Evolutionary conservation across 2,113 vertebrate genomes (phyloP).

Genomic region (Bufo gargarizans): DNA sequence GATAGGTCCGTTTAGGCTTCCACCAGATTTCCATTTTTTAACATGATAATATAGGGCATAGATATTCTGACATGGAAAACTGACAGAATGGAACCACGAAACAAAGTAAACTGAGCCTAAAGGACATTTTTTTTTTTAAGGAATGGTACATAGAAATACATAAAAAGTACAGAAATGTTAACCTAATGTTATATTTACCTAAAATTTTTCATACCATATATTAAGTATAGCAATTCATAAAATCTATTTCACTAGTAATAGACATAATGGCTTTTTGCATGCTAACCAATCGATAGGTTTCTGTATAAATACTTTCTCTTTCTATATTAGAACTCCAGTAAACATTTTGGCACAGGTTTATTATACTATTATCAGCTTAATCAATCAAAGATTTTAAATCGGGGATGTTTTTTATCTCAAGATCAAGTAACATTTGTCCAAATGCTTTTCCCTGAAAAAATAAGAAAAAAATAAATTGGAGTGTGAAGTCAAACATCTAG

Average conservation of each 20-base stretch:
- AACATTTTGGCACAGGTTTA: slow-evolving; percentile 18
- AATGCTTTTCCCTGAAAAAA: slow-evolving; percentile 81
- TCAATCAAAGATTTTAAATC: slow-evolving; percentile 84
- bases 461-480: slow-evolving; percentile 42
- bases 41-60: background rate
- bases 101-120: too few species aligned
- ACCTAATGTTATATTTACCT: background rate
- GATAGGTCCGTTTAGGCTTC: too few species aligned
- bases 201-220: background rate
- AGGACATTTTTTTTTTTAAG: too few species aligned
- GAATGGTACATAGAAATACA: background rate
- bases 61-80: background rate
- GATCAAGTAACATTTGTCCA: slow-evolving; percentile 87
- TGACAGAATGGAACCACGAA: too few species aligned
- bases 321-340: slow-evolving; percentile 2
- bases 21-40: too few species aligned
- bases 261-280: background rate
- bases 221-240: background rate
- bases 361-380: slow-evolving; percentile 58
- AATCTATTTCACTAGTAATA: background rate
- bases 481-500: background rate
- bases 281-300: slow-evolving; percentile 2
- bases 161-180: too few species aligned
- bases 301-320: background rate
- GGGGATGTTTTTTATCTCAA: slow-evolving; percentile 80